Percentiles rank a stretch among this genome's conserved stretches.
phyloP scores from a whole-genome alignment of 53 echinoderm and acorn worm genomes.

The Apostichopus leukothele region DNA sequence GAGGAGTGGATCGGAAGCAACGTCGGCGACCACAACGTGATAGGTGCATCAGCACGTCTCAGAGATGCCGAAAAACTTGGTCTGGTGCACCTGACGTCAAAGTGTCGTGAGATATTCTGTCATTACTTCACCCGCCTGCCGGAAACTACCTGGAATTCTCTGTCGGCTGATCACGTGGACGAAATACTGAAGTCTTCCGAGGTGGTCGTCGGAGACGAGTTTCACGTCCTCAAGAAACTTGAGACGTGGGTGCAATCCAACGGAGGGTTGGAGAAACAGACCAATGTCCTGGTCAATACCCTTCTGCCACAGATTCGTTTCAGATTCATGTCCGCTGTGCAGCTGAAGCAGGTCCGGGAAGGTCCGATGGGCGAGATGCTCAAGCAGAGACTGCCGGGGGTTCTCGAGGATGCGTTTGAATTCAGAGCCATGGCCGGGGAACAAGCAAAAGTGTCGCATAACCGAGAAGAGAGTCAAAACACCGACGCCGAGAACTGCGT shows the following conservation, averaged over 20 bases:
- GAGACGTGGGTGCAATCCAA: constrained; percentile 20
- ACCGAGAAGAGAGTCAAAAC: background rate
- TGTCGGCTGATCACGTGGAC: constrained; percentile 38
- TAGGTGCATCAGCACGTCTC: constrained; percentile 41
- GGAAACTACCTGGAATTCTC: constrained; percentile 37
- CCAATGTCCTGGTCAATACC: background rate
- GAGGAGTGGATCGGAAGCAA: constrained; percentile 50
- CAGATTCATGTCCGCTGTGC: constrained; percentile 40
- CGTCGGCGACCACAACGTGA: constrained; percentile 41
- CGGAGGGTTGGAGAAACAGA: constrained; percentile 29
- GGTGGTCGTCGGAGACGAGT: constrained; percentile 36
- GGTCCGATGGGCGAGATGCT: constrained; percentile 30
- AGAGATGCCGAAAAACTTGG: constrained; percentile 43
- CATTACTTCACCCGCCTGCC: constrained; percentile 46
- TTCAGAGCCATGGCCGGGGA: constrained; percentile 39
- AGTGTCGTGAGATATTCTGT: constrained; percentile 43
- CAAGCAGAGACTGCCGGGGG: background rate
- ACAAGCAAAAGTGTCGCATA: background rate
- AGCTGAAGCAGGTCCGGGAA: constrained; percentile 37
- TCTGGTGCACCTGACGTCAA: constrained; percentile 14
- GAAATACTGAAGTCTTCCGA: constrained; percentile 33
- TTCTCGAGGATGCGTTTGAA: constrained; percentile 42
- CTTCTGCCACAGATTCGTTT: constrained; percentile 43
- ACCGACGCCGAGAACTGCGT: background rate
- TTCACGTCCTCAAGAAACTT: constrained; percentile 22